A percentile compares a stretch with the other conserved stretches of the same genome.
Evolutionary conservation across 2,888 invertebrate species (phyloP).

Genomic region (Sphaerophoria rueppellii): DNA sequence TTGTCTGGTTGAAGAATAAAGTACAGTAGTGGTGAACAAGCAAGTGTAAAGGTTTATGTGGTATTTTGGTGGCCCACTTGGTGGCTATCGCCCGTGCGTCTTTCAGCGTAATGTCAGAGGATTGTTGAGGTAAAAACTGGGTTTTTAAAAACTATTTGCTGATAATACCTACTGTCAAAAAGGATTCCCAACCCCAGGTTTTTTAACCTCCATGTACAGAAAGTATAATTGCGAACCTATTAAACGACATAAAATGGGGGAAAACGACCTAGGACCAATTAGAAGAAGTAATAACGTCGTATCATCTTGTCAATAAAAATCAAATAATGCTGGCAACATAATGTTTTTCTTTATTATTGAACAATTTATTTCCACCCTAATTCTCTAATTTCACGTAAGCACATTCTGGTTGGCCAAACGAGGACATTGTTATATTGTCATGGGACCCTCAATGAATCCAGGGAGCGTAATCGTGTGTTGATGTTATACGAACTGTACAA

Average conservation of each 20-base stretch:
- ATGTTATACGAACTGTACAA: neutral
- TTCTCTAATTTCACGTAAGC: neutral
- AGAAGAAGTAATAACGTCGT: neutral
- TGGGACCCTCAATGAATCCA: neutral
- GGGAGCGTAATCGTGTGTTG: neutral
- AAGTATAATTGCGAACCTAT: too few relatives aligned
- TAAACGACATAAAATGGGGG: neutral
- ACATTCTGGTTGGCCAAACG: neutral
- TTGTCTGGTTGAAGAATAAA: neutral
- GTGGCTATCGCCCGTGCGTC: slow-evolving; percentile 27
- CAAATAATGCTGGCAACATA: neutral
- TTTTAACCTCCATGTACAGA: too few relatives aligned
- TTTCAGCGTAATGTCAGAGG: too few relatives aligned
- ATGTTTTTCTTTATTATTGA: neutral
- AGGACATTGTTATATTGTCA: neutral
- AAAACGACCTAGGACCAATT: neutral
- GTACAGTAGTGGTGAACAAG: neutral
- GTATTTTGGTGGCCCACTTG: neutral
- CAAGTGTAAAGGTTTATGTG: neutral
- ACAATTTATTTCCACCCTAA: neutral
- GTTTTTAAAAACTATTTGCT: too few relatives aligned
- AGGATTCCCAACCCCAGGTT: too few relatives aligned
- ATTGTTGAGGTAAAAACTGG: too few relatives aligned
- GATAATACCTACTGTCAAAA: too few relatives aligned
- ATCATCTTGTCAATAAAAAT: neutral